Conservation (phyloP, 2,797 vertebrate genomes). For the Pseudochromis fuscus region DNA sequence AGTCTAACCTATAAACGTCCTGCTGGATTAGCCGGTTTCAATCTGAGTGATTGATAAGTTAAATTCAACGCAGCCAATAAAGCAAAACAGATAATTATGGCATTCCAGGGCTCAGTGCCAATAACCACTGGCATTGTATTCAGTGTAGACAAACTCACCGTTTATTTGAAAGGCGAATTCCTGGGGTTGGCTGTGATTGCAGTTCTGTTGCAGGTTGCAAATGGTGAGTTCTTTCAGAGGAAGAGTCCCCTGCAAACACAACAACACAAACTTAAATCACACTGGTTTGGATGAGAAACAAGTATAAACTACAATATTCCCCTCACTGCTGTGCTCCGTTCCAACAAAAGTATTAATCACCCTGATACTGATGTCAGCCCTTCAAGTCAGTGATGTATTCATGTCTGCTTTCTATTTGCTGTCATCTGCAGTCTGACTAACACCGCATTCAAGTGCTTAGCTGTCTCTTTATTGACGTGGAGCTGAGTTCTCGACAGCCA, state of each 20-base stretch:
- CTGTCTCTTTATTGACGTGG: slow-evolving; percentile 42
- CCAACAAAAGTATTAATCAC: slow-evolving; percentile 20
- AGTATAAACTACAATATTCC: too few relatives aligned
- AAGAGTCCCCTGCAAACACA: slow-evolving; percentile 88
- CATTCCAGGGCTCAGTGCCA: slow-evolving; percentile 38
- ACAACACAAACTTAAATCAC: slow-evolving; percentile 38
- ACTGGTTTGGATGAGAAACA: background rate
- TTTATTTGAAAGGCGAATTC: slow-evolving; percentile 91
- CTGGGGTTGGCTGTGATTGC: slow-evolving; percentile 82
- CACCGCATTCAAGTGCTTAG: slow-evolving; percentile 39
- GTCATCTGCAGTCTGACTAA: slow-evolving; percentile 64
- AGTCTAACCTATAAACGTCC: slow-evolving; percentile 20
- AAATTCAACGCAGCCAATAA: slow-evolving; percentile 41
- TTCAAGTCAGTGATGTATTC: slow-evolving; percentile 40
- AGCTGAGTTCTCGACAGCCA: slow-evolving; percentile 34
- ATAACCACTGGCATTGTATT: slow-evolving; percentile 11
- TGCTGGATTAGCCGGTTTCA: slow-evolving; percentile 23
- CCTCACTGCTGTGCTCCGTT: background rate
- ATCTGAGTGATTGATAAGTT: slow-evolving; percentile 40
- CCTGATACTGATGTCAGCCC: slow-evolving; percentile 27
- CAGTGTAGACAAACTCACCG: slow-evolving; percentile 80
- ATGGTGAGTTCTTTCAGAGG: slow-evolving; percentile 91
- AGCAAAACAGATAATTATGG: slow-evolving; percentile 41
- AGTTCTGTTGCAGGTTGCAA: slow-evolving; percentile 83
- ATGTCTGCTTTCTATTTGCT: slow-evolving; percentile 45